A percentile compares a stretch with the other conserved stretches of the same genome.
phyloP scores from a whole-genome alignment of 2,888 invertebrate species.

The Agelastica alni region DNA sequence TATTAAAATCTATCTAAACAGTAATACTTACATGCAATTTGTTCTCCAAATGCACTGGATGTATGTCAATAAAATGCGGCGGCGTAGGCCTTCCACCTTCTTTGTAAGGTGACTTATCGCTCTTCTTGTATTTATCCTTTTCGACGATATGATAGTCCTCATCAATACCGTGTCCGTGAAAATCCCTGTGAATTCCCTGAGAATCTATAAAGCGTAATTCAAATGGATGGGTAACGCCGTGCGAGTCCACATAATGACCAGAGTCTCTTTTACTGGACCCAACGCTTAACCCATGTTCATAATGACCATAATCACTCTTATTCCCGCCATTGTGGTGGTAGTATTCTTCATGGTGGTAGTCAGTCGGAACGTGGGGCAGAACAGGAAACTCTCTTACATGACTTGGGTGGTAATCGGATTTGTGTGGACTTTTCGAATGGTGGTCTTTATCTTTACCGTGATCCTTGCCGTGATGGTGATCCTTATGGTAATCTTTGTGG shows the following conservation, averaged over 20 bases:
- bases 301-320: conserved; percentile 10
- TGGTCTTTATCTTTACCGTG: conserved; percentile 36
- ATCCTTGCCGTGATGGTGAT: conserved; percentile 43
- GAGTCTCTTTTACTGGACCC: conserved; percentile 42
- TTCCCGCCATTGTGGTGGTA: conserved; percentile 16
- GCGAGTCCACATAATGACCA: conserved; percentile 52
- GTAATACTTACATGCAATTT: conserved; percentile 51
- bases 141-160: conserved; percentile 30
- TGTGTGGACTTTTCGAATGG: conserved; percentile 28
- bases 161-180: conserved; percentile 51
- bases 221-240: conserved; percentile 52
- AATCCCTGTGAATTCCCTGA: conserved; percentile 52
- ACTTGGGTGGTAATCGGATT: conserved; percentile 19
- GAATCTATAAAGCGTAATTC: conserved; percentile 55
- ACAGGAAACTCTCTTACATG: conserved; percentile 50
- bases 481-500: conserved; percentile 52
- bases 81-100: conserved; percentile 45
- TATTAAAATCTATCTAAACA: no score
- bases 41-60: conserved; percentile 51
- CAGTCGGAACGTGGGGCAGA: conserved; percentile 41
- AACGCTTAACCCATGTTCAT: conserved; percentile 22
- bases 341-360: conserved; percentile 20
- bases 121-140: conserved; percentile 33
- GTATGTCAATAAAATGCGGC: conserved; percentile 54
- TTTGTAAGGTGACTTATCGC: conserved; percentile 42